phyloP scores from a whole-genome alignment of 2,888 invertebrate genomes.

The Oligia fasciuncula region DNA sequence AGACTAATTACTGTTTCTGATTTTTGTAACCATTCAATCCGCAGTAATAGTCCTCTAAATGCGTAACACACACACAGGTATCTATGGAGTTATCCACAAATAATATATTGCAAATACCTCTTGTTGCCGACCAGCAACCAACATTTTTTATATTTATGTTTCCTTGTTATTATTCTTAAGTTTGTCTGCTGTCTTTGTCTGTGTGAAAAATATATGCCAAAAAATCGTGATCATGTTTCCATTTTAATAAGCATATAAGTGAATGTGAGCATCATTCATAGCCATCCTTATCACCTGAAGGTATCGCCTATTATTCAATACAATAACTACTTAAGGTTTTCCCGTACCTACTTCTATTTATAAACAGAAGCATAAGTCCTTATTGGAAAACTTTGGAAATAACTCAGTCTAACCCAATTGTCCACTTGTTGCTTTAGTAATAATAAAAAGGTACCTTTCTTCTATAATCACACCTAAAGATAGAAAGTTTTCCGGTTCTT shows the following conservation, averaged over 20 bases:
- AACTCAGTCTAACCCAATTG: conserved; percentile 11
- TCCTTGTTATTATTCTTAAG: too few relatives aligned
- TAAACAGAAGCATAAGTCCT: neutral
- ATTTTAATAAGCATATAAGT: too few relatives aligned
- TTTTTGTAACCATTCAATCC: conserved; percentile 2
- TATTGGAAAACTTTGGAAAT: conserved; percentile 14
- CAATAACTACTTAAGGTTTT: neutral
- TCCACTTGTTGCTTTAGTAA: conserved; percentile 3
- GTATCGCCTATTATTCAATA: neutral
- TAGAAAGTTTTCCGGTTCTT: neutral
- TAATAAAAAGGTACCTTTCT: conserved; percentile 10
- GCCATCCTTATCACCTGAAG: neutral
- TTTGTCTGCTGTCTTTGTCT: too few relatives aligned
- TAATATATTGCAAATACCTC: too few relatives aligned
- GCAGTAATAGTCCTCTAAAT: neutral
- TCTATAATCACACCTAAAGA: conserved; percentile 3
- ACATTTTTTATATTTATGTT: too few relatives aligned
- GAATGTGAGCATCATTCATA: too few relatives aligned
- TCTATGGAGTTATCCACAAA: too few relatives aligned
- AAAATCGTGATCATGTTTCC: too few relatives aligned
- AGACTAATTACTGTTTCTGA: neutral
- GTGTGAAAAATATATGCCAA: too few relatives aligned
- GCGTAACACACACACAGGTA: too few relatives aligned
- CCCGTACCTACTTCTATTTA: neutral
- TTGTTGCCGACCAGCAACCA: too few relatives aligned